These are phyloP conservation scores for Eristalis pertinax DNA, from an alignment of 2,888 invertebrate species.

Conservation along the genomic window DNA sequence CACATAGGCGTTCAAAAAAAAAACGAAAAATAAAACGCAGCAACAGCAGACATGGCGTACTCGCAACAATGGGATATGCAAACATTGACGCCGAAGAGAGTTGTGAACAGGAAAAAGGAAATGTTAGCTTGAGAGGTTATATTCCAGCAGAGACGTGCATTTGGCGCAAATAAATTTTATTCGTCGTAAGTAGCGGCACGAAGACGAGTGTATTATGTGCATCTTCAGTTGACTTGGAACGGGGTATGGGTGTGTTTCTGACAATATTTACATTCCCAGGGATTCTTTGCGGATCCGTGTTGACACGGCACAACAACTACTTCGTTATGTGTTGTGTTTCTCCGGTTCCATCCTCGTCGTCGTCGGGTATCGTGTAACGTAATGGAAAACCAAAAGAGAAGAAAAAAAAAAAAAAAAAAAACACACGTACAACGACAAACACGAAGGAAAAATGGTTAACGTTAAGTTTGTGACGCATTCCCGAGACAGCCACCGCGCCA, in stretches of 20 bases:
- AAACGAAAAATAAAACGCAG: slow-evolving; percentile 4
- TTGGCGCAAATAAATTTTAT: slow-evolving; percentile 47
- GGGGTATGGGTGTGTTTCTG: slow-evolving; percentile 27
- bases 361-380: background rate
- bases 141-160: slow-evolving; percentile 40
- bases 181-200: slow-evolving; percentile 31
- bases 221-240: slow-evolving; percentile 26
- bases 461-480: background rate
- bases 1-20: slow-evolving; percentile 31
- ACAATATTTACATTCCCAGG: slow-evolving; percentile 53
- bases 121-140: slow-evolving; percentile 55
- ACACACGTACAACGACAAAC: background rate
- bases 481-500: background rate
- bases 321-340: background rate
- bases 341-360: background rate
- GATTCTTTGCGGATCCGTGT: background rate
- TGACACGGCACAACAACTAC: background rate
- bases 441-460: background rate
- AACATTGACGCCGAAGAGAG: slow-evolving; percentile 26
- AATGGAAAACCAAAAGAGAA: background rate
- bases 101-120: slow-evolving; percentile 33
- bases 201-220: slow-evolving; percentile 26
- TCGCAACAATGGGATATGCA: slow-evolving; percentile 17
- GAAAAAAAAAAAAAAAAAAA: no score
- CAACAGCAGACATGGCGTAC: background rate